Base-by-base conservation (phyloP, 2,797 vertebrate species). In the Pterois miles region DNA sequence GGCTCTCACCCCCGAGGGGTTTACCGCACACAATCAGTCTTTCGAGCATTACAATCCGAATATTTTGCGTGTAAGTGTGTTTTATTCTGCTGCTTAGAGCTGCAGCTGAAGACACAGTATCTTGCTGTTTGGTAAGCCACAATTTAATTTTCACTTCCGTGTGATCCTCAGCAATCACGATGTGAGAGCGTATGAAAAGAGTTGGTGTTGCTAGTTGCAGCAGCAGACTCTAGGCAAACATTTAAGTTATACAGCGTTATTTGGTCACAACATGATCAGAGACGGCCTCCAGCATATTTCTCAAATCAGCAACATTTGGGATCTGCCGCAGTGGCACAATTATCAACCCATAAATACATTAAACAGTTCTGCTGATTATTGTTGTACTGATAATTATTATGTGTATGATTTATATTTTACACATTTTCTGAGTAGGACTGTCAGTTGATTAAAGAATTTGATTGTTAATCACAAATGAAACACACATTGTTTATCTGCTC, bases 141-240 rank as follows among this genome's bases (percentile, higher is more conserved):
- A 83, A 86, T 92, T 91, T 95, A 92, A 95, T 95, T 93, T 92
- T 85, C 92, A 90, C 89, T 85, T 93, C 74, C 59, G 69, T 78
- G 78, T 79, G 84, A 85, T 87, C 69, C 66, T 84, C 48, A 13
- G 87, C 50, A 90, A 83, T 64, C 71, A 77, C 8, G 36, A 65
- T 79, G 83, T 81, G 85, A 83, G 56, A 71, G 76, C 43, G 68
- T 65, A 58, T 74, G 48, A 62, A 81, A 81, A 76, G 4, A 58
- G 74, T 73, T 60, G 25, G 66, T 75, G 59, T 52, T 25, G 46
- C 65, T 78, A 46, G 65, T 38, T 56, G 52, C 57, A 71, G 74
- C 68, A 71, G 63, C 52, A 50, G 76, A 33, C 20, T 48, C 2
- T 14, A 43, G 69, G 75, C 5, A 54, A 62, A 50, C 6, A 67